Base-by-base conservation (phyloP, 1,140 invertebrate genomes). In the Rhyacophila brunnea region DNA sequence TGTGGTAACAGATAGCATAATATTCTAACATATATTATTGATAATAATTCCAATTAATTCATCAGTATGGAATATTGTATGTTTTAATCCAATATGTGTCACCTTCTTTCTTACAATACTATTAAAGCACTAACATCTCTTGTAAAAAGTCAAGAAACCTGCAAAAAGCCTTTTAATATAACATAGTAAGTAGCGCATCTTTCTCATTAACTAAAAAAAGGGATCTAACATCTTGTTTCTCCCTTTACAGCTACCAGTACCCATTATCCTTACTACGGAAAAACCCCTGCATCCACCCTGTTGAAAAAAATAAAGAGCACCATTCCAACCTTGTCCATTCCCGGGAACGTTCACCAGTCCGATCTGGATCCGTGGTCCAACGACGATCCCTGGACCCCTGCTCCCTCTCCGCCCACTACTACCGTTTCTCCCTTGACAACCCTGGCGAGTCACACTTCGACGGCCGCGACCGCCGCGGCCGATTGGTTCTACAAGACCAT, bases 391-490 rank as follows among this genome's bases (percentile, higher is more conserved):
- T 78, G 75, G 63, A 77, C 77, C 52, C 72, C 74, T 42, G 51
- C 54, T 17, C 38, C 58, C 11, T 18, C 43, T 3, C 45, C 58
- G 1, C 49, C 64, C 14, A 50, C 63, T 11, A 58, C 66, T 1
- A 73, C 74, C 44, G 74, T 74, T 59, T 67, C 72, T 60, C 71
- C 75, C 51, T 60, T 76, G 42, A 74, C 73, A 7, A 73, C 73
- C 36, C 68, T 74, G 23, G 66, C 71, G 17, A 71, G 77, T 45
- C 72, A 76, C 10, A 56, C 62, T 14, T 56, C 58, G 55, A 80
- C 80, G 52, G 75, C 74, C 58, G 76, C 78, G 71, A 77, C 77
- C 69, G 79, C 81, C 66, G 77, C 81, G 50, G 74, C 74, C 66
- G 72, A 78, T 66, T 78, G 74, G 74, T 68, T 78, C 23, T 75